Base-by-base conservation (phyloP, 2,888 invertebrate genomes). In the Boloria euphrosyne region DNA sequence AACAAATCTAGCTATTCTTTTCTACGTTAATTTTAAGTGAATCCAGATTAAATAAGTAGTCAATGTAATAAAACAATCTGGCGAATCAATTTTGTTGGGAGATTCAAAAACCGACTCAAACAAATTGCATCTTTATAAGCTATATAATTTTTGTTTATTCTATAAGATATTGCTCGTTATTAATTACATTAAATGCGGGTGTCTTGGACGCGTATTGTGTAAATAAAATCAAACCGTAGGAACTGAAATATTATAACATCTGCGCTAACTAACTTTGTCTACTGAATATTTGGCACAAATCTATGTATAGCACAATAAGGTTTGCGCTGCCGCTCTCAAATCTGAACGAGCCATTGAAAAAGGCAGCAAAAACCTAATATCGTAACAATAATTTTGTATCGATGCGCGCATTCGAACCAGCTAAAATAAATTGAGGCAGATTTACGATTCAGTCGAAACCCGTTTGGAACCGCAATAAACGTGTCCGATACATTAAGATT, bases 271-370 rank as follows among this genome's bases (percentile, higher is more conserved):
- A 82, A 74, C 77, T 75, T 81, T 77, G 78, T 84, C 87, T 90
- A 90, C 84, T 78, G 73, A 88, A 90, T 89, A 91, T 91, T 91
- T 91, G 90, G 90, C 90, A 91, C 90, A 89, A 81, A 78, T 76
- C 76, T 71, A 72, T 67, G 13, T 18, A 54, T 31, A 5, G 10
- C 10, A 38, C 31, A 7, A 38, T 59, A 44, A n/a, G 49, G 47
- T 58, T 54, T 43, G 44, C 31, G 27, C 60, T 46, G 52, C 54
- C 51, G 27, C 13, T 49, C 43, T 47, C 16, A 38, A 3, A 7
- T 38, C 10, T 13, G 7, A 38, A 16, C 17, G 31, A 58, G 53
- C 31, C 13, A 18, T 17, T 38, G 27, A 71, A 70, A 70, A 62
- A 52, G 59, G 65, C 65, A 67, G 62, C 61, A 59, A 67, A 62